Conservation (phyloP, 2,888 invertebrate genomes). For the Trichogramma evanescens region DNA sequence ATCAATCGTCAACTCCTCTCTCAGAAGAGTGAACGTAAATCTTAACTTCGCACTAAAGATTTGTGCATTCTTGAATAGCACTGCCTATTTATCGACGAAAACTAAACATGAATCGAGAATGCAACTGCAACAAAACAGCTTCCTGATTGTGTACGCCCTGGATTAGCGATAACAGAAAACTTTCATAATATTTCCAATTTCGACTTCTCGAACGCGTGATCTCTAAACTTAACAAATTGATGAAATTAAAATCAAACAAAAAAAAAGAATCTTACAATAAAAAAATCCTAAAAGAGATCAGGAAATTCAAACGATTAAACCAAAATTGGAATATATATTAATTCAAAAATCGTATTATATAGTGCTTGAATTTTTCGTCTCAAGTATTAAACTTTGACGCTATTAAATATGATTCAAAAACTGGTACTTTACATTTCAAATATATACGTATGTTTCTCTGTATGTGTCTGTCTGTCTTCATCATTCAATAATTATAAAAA, state of each 20-base stretch:
- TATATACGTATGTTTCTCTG: conserved; percentile 32
- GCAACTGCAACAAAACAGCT: too few relatives aligned
- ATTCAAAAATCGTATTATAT: too few relatives aligned
- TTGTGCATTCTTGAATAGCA: conserved; percentile 20
- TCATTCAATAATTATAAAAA: conserved; percentile 27
- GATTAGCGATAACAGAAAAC: not conserved
- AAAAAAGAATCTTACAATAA: not conserved
- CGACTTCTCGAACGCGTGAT: too few relatives aligned
- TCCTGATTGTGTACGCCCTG: too few relatives aligned
- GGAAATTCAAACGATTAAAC: not conserved
- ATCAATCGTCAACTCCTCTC: conserved; percentile 11
- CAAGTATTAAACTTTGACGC: too few relatives aligned
- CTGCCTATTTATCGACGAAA: conserved; percentile 6
- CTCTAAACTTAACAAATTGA: too few relatives aligned
- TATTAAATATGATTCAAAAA: too few relatives aligned
- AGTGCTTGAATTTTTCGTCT: too few relatives aligned
- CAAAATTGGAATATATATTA: not conserved
- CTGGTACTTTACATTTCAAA: too few relatives aligned
- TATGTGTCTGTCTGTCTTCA: conserved; percentile 39
- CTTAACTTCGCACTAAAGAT: not conserved
- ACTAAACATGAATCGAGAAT: too few relatives aligned
- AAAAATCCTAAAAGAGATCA: not conserved
- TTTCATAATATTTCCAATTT: not conserved
- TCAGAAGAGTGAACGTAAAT: too few relatives aligned
- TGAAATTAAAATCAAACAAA: conserved; percentile 3